phyloP scores from a whole-genome alignment of 2,888 invertebrate genomes.

The Eustalomyia histrio region DNA sequence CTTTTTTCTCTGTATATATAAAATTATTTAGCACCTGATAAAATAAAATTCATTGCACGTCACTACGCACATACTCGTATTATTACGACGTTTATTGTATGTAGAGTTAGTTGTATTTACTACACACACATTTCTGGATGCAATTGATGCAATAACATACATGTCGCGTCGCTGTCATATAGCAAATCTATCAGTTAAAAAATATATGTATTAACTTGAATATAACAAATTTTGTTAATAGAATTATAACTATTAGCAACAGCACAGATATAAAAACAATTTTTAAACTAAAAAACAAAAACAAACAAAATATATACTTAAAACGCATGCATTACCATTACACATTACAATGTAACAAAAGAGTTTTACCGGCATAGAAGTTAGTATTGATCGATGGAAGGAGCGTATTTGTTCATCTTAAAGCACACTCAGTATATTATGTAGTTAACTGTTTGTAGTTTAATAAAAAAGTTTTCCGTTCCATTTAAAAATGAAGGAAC shows the following conservation, averaged over 20 bases:
- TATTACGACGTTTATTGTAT: conserved; percentile 6
- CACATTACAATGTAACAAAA: not conserved
- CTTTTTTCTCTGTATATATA: too few relatives aligned
- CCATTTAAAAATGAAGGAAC: too few relatives aligned
- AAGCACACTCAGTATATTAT: too few relatives aligned
- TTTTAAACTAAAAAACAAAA: not conserved
- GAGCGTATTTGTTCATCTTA: too few relatives aligned
- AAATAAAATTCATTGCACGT: conserved; percentile 28
- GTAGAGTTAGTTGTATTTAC: not conserved
- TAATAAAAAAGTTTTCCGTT: too few relatives aligned
- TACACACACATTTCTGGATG: conserved; percentile 10
- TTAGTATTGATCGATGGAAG: not conserved
- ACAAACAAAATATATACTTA: not conserved
- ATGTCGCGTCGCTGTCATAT: conserved; percentile 6
- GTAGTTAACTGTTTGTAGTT: too few relatives aligned
- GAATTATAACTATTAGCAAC: not conserved
- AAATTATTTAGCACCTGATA: not conserved
- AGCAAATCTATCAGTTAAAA: not conserved
- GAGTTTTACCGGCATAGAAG: not conserved
- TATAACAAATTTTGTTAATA: not conserved
- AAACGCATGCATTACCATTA: not conserved
- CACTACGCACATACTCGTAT: conserved; percentile 24
- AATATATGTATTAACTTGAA: not conserved
- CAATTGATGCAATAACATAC: conserved; percentile 39
- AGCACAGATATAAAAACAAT: not conserved